A percentile compares a stretch with the other conserved stretches of the same genome.
These are phyloP conservation scores for Dromiciops gliroides DNA, from an alignment of 2,113 vertebrate genomes.

Conservation along the genomic window DNA sequence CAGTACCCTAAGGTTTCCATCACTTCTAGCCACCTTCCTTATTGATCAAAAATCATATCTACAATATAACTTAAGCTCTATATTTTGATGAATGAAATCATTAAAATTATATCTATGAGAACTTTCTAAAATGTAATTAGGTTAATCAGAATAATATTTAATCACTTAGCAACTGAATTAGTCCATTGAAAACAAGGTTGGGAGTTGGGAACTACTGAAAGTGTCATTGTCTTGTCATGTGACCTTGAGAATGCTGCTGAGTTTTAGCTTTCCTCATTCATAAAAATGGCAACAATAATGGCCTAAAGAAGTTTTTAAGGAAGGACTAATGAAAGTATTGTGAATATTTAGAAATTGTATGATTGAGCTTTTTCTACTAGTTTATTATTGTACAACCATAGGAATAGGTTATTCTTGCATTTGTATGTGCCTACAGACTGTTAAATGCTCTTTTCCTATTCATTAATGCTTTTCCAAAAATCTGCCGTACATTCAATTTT, in stretches of 20 bases:
- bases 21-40: neutral
- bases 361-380: constrained; percentile 17
- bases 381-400: constrained; percentile 38
- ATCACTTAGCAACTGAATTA: constrained; percentile 7
- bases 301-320: neutral
- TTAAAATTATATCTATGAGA: constrained; percentile 39
- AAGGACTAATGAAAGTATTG: constrained; percentile 30
- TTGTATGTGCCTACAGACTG: constrained; percentile 16
- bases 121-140: constrained; percentile 32
- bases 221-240: constrained; percentile 17
- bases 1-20: neutral
- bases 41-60: neutral
- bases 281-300: constrained; percentile 1
- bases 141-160: constrained; percentile 24
- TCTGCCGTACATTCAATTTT: constrained; percentile 40
- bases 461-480: constrained; percentile 47
- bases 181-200: neutral
- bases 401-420: constrained; percentile 18
- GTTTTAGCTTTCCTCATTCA: constrained; percentile 24
- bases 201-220: constrained; percentile 15
- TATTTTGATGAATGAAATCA: constrained; percentile 15
- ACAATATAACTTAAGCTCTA: neutral
- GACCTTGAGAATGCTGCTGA: neutral
- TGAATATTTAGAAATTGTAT: constrained; percentile 21
- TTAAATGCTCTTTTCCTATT: constrained; percentile 42